Percentiles rank a stretch among this genome's conserved stretches.
Evolutionary conservation across 2,888 invertebrate genomes (phyloP).

Genomic region (Eudasyphora cyanicolor): DNA sequence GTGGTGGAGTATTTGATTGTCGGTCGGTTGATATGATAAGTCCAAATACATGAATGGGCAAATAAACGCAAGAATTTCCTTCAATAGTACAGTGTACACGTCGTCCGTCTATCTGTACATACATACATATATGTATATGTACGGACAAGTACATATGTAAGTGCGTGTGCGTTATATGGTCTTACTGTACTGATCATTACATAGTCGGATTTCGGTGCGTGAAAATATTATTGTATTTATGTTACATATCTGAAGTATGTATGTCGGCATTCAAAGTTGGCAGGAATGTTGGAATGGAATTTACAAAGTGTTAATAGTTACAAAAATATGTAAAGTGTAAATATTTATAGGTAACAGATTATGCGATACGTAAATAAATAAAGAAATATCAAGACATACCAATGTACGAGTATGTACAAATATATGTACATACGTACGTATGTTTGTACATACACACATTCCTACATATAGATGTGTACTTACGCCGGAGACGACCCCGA

Average conservation of each 20-base stretch:
- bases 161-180: not conserved
- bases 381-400: conserved; percentile 22
- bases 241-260: conserved; percentile 14
- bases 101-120: not conserved
- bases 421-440: not conserved
- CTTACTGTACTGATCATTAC: too few relatives aligned
- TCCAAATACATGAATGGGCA: conserved; percentile 54
- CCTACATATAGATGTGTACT: not conserved
- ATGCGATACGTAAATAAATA: conserved; percentile 6
- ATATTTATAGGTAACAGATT: conserved; percentile 65
- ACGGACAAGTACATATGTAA: too few relatives aligned
- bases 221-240: not conserved
- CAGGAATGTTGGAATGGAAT: too few relatives aligned
- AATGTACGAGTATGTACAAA: not conserved
- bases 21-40: conserved; percentile 56
- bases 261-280: conserved; percentile 8
- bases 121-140: not conserved
- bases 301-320: conserved; percentile 64
- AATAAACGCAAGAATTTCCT: conserved; percentile 52
- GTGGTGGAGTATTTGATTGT: not conserved
- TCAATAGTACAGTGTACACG: not conserved
- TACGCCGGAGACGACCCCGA: not conserved
- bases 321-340: conserved; percentile 64
- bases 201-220: too few relatives aligned
- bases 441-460: not conserved